phyloP scores from a whole-genome alignment of 64 coral and sea anemone genomes.

The Stylophora pistillata region DNA sequence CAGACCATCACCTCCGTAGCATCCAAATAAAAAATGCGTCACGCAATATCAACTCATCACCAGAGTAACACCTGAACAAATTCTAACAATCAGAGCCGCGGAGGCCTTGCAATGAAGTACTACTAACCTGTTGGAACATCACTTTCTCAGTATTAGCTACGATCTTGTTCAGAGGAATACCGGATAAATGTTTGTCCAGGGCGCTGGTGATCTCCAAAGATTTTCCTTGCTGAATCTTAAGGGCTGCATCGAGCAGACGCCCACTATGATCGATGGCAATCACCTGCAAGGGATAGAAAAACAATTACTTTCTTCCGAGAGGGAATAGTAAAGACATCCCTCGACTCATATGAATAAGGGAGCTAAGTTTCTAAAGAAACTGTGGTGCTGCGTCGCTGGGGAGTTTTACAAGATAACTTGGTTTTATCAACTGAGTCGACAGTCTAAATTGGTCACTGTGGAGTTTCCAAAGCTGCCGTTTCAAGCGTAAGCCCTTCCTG shows the following conservation, averaged over 20 bases:
- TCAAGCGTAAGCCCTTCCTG: too few relatives aligned
- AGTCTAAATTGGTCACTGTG: too few relatives aligned
- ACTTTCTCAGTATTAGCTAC: constrained; percentile 6
- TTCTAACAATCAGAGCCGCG: neutral
- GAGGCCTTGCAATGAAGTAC: too few relatives aligned
- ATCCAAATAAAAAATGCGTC: too few relatives aligned
- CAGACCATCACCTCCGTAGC: too few relatives aligned
- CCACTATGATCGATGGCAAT: constrained; percentile 49
- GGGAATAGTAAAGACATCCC: neutral
- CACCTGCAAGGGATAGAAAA: constrained; percentile 4
- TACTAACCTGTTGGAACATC: constrained; percentile 28
- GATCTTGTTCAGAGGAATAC: constrained; percentile 7
- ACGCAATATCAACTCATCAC: too few relatives aligned
- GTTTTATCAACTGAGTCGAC: too few relatives aligned
- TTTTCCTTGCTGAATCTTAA: constrained; percentile 34
- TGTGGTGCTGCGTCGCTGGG: too few relatives aligned
- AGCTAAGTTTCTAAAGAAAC: too few relatives aligned
- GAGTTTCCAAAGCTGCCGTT: too few relatives aligned
- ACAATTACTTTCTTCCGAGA: neutral
- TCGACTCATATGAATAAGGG: neutral
- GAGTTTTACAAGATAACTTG: too few relatives aligned
- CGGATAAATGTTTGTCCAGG: neutral
- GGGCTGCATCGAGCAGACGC: constrained; percentile 39
- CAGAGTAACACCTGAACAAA: neutral
- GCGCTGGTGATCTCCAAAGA: neutral